A percentile compares a stretch with the other conserved stretches of the same genome.
These are phyloP conservation scores for Sinodicranocentrus sp. DNA, from an alignment of 2,888 invertebrate genomes.

Conservation along the genomic window DNA sequence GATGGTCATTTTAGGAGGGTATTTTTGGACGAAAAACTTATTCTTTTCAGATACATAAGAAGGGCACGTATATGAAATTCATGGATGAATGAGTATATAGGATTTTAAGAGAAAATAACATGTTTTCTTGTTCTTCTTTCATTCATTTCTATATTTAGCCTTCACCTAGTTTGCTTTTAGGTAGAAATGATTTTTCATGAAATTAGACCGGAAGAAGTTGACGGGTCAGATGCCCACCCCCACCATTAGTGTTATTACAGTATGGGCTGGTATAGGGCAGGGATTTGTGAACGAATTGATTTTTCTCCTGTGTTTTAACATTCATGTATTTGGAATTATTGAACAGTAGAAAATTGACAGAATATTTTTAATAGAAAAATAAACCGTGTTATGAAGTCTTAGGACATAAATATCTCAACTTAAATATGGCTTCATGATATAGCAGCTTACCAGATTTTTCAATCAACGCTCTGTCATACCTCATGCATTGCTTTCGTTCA, in stretches of 20 bases:
- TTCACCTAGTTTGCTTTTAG: slow-evolving; percentile 53
- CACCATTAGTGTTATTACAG: slow-evolving; percentile 45
- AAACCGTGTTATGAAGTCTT: too few species aligned
- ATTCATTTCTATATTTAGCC: slow-evolving; percentile 54
- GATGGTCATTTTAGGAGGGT: too few species aligned
- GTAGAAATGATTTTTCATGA: slow-evolving; percentile 54
- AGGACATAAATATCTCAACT: too few species aligned
- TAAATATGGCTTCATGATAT: too few species aligned
- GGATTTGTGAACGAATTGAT: not conserved
- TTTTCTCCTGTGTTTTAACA: not conserved
- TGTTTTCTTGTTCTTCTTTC: too few species aligned
- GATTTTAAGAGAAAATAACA: slow-evolving; percentile 22
- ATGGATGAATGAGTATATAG: too few species aligned
- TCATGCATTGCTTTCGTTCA: not conserved
- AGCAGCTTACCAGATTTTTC: not conserved
- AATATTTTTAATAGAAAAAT: too few species aligned
- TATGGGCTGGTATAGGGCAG: not conserved
- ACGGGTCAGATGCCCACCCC: slow-evolving; percentile 57
- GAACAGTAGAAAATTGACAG: too few species aligned
- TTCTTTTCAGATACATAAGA: too few species aligned
- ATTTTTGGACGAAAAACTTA: slow-evolving; percentile 14
- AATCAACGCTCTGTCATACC: not conserved
- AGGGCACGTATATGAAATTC: too few species aligned
- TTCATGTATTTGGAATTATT: not conserved
- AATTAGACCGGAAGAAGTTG: slow-evolving; percentile 66